These are phyloP conservation scores for Psilopsiagon aymara DNA, from an alignment of 2,113 vertebrate species.

Conservation along the genomic window DNA sequence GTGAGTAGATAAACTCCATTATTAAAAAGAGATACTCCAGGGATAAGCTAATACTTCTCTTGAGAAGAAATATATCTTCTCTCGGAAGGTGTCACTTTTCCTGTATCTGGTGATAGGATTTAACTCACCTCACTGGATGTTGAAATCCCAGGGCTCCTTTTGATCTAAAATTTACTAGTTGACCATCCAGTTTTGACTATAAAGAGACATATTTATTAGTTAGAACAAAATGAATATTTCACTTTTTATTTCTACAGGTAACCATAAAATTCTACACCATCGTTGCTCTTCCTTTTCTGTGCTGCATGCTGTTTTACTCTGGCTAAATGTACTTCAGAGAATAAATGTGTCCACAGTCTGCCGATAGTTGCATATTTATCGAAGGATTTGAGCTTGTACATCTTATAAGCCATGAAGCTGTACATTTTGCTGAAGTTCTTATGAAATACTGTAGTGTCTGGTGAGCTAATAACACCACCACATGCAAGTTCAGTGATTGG, in stretches of 20 bases:
- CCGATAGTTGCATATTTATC: background rate
- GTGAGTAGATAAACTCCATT: background rate
- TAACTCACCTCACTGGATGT: slow-evolving; percentile 82
- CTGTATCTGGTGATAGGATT: background rate
- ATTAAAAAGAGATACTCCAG: background rate
- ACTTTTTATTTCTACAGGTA: background rate
- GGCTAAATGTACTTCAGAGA: background rate
- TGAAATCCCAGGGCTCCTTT: slow-evolving; percentile 79
- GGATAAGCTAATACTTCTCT: background rate
- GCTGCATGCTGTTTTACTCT: background rate
- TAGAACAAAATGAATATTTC: background rate
- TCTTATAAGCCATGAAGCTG: background rate
- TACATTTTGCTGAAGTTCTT: background rate
- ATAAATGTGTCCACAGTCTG: background rate
- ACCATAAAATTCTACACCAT: background rate
- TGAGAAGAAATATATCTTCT: background rate
- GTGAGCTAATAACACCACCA: background rate
- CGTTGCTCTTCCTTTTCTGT: background rate
- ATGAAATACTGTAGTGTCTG: background rate
- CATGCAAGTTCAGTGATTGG: background rate
- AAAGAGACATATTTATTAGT: slow-evolving; percentile 24
- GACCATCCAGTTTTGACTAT: slow-evolving; percentile 27
- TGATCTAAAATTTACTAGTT: background rate
- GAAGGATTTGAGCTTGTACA: background rate
- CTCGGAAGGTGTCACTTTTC: background rate